Percentiles rank a stretch among this genome's conserved stretches.
phyloP scores from a whole-genome alignment of 1,140 invertebrate species.

The Drosophila ogumai region DNA sequence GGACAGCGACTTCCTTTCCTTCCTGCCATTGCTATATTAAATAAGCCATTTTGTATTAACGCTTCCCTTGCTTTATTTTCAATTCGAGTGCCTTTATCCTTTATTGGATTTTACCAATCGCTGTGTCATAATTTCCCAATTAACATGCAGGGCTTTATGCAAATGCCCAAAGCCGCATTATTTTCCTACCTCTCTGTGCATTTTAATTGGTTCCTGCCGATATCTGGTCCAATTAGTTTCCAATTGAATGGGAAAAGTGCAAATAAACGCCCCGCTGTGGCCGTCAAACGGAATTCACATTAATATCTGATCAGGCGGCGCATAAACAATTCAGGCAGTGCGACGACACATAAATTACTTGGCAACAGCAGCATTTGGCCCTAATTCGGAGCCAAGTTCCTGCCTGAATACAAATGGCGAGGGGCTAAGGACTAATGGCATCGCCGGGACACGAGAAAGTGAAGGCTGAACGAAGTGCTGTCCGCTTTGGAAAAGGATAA shows the following conservation, averaged over 20 bases:
- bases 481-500: slow-evolving; percentile 1
- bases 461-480: neutral
- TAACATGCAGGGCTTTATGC: slow-evolving; percentile 15
- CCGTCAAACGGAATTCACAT: slow-evolving; percentile 31
- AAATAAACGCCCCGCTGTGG: slow-evolving; percentile 9
- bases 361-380: slow-evolving; percentile 13
- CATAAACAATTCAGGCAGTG: slow-evolving; percentile 22
- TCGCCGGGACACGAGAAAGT: slow-evolving; percentile 1
- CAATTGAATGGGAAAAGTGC: slow-evolving; percentile 25
- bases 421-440: slow-evolving; percentile 5
- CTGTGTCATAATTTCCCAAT: slow-evolving; percentile 28
- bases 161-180: slow-evolving; percentile 11
- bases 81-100: neutral
- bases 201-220: slow-evolving; percentile 14
- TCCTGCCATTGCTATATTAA: slow-evolving; percentile 18
- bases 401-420: slow-evolving; percentile 11
- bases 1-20: neutral
- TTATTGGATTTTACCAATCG: slow-evolving; percentile 31
- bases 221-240: slow-evolving; percentile 36
- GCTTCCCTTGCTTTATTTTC: slow-evolving; percentile 5
- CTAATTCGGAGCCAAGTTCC: slow-evolving; percentile 12
- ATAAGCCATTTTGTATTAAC: slow-evolving; percentile 51
- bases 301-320: slow-evolving; percentile 32
- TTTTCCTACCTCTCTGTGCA: slow-evolving; percentile 7
- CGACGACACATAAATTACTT: slow-evolving; percentile 20